phyloP scores from a whole-genome alignment of 2,888 invertebrate genomes.

The Calliopum simillimum region DNA sequence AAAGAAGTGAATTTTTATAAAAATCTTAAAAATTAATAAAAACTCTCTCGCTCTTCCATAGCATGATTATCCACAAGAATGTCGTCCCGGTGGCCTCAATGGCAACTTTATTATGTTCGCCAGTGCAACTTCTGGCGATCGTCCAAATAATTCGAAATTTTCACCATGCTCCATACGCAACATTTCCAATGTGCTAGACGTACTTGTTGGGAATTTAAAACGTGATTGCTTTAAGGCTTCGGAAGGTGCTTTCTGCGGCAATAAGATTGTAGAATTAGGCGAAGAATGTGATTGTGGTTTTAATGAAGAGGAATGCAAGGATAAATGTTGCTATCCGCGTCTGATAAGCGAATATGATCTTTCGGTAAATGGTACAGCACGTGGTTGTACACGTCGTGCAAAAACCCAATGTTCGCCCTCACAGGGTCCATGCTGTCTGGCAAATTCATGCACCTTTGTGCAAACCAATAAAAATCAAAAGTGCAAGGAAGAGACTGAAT shows the following conservation, averaged over 20 bases:
- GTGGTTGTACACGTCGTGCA: constrained; percentile 82
- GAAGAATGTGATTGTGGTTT: constrained; percentile 99
- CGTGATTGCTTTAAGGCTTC: constrained; percentile 93
- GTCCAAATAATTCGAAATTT: constrained; percentile 98
- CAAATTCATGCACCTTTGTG: constrained; percentile 82
- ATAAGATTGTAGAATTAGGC: constrained; percentile 97
- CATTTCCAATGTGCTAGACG: constrained; percentile 93
- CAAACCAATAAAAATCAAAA: constrained; percentile 73
- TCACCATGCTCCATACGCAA: constrained; percentile 94
- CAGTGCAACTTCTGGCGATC: constrained; percentile 97
- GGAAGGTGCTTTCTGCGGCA: constrained; percentile 97
- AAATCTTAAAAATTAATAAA: not conserved
- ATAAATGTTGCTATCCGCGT: constrained; percentile 94
- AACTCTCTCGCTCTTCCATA: constrained; percentile 62
- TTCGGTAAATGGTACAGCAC: constrained; percentile 77
- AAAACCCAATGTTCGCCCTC: constrained; percentile 89
- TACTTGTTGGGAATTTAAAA: constrained; percentile 90
- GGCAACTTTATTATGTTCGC: constrained; percentile 99
- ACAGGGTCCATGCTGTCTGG: constrained; percentile 95
- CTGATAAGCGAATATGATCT: constrained; percentile 78
- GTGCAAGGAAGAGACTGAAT: constrained; percentile 89
- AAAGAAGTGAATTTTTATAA: constrained; percentile 29
- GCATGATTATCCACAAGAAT: constrained; percentile 95
- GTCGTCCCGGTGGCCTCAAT: constrained; percentile 88
- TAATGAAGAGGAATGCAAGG: constrained; percentile 89